Evolutionary conservation across 2,113 vertebrate species (phyloP).

Genomic region (Aythya baeri): DNA sequence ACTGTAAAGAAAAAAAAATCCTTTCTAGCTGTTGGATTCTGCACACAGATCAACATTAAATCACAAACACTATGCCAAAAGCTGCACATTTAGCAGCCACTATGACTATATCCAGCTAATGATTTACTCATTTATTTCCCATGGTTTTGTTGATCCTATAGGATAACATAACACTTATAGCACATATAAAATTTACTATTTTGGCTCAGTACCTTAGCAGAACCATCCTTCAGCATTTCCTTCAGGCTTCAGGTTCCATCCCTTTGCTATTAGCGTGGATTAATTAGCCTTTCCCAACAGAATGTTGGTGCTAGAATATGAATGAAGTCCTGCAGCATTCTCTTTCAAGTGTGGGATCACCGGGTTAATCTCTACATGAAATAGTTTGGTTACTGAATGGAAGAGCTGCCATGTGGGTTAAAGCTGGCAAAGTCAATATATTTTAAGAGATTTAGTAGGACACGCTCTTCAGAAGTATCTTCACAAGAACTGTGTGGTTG

Average conservation of each 20-base stretch:
- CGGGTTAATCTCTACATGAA: conserved; percentile 78
- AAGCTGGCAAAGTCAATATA: conserved; percentile 69
- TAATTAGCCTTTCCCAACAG: conserved; percentile 62
- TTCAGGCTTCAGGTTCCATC: conserved; percentile 23
- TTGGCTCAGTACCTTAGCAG: not conserved
- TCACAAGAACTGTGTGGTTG: conserved; percentile 63
- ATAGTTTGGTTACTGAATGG: conserved; percentile 60
- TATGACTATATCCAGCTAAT: not conserved
- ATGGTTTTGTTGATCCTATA: not conserved
- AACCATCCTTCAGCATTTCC: conserved; percentile 8
- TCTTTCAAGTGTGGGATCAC: conserved; percentile 74
- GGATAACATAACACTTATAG: not conserved
- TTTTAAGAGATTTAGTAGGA: conserved; percentile 75
- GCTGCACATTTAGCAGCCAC: not conserved
- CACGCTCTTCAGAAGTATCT: conserved; percentile 62
- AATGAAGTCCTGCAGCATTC: conserved; percentile 71
- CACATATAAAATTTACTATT: not conserved
- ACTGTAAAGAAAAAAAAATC: not conserved
- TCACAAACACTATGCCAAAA: not conserved
- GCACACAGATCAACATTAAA: not conserved
- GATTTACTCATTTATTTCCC: not conserved
- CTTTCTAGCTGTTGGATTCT: not conserved
- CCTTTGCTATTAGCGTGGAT: conserved; percentile 52
- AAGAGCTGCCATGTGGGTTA: conserved; percentile 60
- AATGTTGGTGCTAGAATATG: conserved; percentile 56